These are phyloP conservation scores for Nematostella vectensis DNA, from an alignment of 92 coral and sea anemone species.

Conservation along the genomic window DNA sequence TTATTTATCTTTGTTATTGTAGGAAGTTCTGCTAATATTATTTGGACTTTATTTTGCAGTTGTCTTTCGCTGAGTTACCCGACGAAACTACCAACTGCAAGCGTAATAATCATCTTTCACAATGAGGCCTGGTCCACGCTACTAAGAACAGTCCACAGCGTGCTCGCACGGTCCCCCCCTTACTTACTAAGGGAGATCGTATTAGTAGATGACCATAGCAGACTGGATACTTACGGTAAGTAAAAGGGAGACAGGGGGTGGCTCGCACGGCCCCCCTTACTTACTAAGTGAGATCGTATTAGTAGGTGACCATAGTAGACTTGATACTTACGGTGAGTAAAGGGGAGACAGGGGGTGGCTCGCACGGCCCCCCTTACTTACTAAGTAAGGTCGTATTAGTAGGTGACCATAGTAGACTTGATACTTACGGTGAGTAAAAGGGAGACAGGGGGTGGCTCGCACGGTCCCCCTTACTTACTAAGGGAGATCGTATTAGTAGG, in stretches of 20 bases:
- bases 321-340: slow-evolving; percentile 60
- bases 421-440: slow-evolving; percentile 54
- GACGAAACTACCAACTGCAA: slow-evolving; percentile 65
- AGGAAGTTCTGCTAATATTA: too few relatives aligned
- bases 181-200: slow-evolving; percentile 66
- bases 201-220: slow-evolving; percentile 86
- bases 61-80: slow-evolving; percentile 66
- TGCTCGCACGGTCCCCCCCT: slow-evolving; percentile 84
- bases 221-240: slow-evolving; percentile 63
- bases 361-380: slow-evolving; percentile 69
- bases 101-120: slow-evolving; percentile 88
- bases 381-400: slow-evolving; percentile 77
- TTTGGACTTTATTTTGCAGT: too few relatives aligned
- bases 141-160: slow-evolving; percentile 84
- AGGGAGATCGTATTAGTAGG: slow-evolving; percentile 81
- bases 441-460: too few relatives aligned
- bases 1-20: too few relatives aligned
- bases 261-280: too few relatives aligned
- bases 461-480: slow-evolving; percentile 68
- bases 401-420: slow-evolving; percentile 75
- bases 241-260: neutral
- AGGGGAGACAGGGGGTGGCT: neutral
- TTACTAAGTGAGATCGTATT: slow-evolving; percentile 71
- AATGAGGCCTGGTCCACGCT: slow-evolving; percentile 98
- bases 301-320: slow-evolving; percentile 83